Evolutionary conservation across 1,140 invertebrate genomes (phyloP), one percentile per base, ranked within the genome.

Genomic region (Psilanteris sp.): DNA sequence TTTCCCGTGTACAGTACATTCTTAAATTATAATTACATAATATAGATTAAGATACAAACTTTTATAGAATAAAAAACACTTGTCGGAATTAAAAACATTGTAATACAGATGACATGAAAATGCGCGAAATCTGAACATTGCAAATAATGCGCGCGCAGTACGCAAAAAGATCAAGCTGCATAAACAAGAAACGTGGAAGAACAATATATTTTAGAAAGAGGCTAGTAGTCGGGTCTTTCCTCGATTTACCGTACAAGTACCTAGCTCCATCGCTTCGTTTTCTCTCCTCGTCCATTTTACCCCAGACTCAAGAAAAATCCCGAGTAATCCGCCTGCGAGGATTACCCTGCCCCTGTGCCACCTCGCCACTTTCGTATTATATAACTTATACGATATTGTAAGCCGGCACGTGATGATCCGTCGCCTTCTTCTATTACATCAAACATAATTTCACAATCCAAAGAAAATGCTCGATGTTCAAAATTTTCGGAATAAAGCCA

Each of bases 291-390:
- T 68, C 48, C 64, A 73, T 77, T 80, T 82, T 79, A 74, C 71
- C 71, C 74, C 66, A 70, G 68, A 79, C 77, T 71, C 70, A 83
- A 81, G 80, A 84, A 85, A 85, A 85, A 86, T 87, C 83, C 83
- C 77, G 55, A 85, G 81, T 87, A 87, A 86, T 87, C 85, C 84
- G 82, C 79, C 81, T 84, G 72, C 77, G 77, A 81, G 83, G 83
- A 87, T 86, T 87, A 87, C 83, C 82, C 83, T 79, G 74, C 80
- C 80, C 76, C 59, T 61, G 39, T 71, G 68, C 50, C 67, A 72
- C 74, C 80, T 79, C 78, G 61, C 77, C 61, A 78, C 79, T 77
- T 79, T 77, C 77, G 79, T 82, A 81, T 86, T 79, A 79, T 82
- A 79, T 78, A 80, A 80, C 79, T 78, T 73, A 71, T 55, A 67